Evolutionary conservation across 2,888 invertebrate species (phyloP).

Genomic region (Monochamus alternatus): DNA sequence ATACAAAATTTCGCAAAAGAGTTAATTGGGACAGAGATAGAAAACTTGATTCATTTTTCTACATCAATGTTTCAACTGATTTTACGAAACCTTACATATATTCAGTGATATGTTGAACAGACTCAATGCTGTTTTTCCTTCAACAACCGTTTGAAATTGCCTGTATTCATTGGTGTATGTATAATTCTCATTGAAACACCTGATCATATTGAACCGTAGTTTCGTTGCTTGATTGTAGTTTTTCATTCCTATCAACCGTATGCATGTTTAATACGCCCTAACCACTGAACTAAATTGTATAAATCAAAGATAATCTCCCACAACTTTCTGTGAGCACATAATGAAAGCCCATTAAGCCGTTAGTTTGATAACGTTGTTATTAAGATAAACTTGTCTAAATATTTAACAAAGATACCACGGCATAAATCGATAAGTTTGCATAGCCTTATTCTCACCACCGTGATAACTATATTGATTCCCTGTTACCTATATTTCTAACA

Average conservation of each 20-base stretch:
- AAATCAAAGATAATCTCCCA: conserved; percentile 24
- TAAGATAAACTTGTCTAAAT: conserved; percentile 41
- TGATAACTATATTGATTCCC: conserved; percentile 29
- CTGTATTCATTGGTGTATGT: too few species aligned
- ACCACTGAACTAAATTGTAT: conserved; percentile 7
- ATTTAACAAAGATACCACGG: conserved; percentile 40
- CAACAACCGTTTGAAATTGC: too few species aligned
- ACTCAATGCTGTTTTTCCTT: too few species aligned
- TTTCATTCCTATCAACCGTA: background rate
- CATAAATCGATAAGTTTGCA: conserved; percentile 23
- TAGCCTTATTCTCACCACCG: conserved; percentile 9
- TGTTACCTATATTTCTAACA: background rate
- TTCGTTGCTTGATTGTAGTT: background rate
- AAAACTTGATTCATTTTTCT: too few species aligned
- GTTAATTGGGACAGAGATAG: too few species aligned
- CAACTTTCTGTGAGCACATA: conserved; percentile 17
- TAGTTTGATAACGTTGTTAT: conserved; percentile 39
- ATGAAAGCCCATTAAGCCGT: conserved; percentile 37
- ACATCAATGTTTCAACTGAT: too few species aligned
- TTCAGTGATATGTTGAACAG: too few species aligned
- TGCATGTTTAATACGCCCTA: background rate
- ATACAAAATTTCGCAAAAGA: too few species aligned
- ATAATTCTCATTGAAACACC: too few species aligned
- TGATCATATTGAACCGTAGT: too few species aligned
- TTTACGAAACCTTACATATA: too few species aligned